These are phyloP conservation scores for Scaptodrosophila lebanonensis DNA, from an alignment of 1,140 invertebrate species.

Conservation along the genomic window DNA sequence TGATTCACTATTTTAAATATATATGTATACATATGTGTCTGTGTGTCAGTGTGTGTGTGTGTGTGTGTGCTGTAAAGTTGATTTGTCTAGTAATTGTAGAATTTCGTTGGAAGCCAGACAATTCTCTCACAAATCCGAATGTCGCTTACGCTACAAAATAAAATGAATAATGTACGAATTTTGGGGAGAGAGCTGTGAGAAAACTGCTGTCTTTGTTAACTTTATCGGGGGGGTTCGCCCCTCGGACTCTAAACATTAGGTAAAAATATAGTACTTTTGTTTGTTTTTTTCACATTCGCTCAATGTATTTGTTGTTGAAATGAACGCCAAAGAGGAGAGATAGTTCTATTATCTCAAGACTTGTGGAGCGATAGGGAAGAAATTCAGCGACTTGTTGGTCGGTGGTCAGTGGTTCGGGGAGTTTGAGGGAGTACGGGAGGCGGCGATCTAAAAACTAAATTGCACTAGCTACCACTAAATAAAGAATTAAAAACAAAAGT, in stretches of 20 bases:
- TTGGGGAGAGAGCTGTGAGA: too few relatives aligned
- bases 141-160: too few relatives aligned
- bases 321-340: conserved; percentile 55
- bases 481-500: conserved; percentile 73
- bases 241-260: neutral
- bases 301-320: conserved; percentile 9
- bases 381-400: conserved; percentile 3
- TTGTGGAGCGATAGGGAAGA: conserved; percentile 8
- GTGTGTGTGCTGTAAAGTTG: conserved; percentile 12
- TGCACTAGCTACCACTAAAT: conserved; percentile 77
- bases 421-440: conserved; percentile 10
- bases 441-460: conserved; percentile 63
- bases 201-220: too few relatives aligned
- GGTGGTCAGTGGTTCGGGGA: conserved; percentile 15
- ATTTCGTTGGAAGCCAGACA: too few relatives aligned
- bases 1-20: neutral
- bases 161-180: too few relatives aligned
- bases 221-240: too few relatives aligned
- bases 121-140: too few relatives aligned
- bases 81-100: too few relatives aligned
- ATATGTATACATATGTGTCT: conserved; percentile 5
- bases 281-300: neutral
- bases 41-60: conserved; percentile 24
- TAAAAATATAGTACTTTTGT: neutral
- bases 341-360: too few relatives aligned